Conservation (phyloP, 2,888 invertebrate species). For the Chrysolina americana region DNA sequence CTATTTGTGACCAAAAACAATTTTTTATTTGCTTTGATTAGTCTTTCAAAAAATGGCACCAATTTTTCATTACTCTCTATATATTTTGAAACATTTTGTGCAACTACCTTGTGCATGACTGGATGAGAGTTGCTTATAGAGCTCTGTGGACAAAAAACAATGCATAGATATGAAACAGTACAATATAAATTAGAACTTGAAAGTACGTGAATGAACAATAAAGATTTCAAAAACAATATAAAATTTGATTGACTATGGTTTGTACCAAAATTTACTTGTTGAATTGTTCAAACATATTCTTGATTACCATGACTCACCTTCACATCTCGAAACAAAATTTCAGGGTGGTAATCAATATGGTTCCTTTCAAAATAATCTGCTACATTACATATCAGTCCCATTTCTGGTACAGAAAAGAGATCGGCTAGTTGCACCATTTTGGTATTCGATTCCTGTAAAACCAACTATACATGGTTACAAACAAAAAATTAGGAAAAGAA, state of each 20-base stretch:
- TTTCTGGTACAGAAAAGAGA: slow-evolving; percentile 96
- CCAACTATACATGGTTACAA: slow-evolving; percentile 56
- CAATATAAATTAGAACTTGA: neutral
- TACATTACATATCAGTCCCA: slow-evolving; percentile 93
- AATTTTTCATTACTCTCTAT: slow-evolving; percentile 84
- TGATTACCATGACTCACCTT: slow-evolving; percentile 75
- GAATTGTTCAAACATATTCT: slow-evolving; percentile 6
- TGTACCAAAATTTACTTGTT: too few species aligned
- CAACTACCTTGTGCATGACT: slow-evolving; percentile 91
- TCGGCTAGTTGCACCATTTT: slow-evolving; percentile 97
- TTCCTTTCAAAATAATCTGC: slow-evolving; percentile 93
- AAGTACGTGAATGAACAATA: neutral
- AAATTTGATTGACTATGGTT: too few species aligned
- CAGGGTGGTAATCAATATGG: slow-evolving; percentile 94
- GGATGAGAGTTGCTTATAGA: slow-evolving; percentile 91
- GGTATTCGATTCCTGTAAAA: slow-evolving; percentile 73
- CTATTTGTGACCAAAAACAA: slow-evolving; percentile 97
- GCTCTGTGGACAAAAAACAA: slow-evolving; percentile 73
- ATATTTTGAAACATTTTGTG: slow-evolving; percentile 84
- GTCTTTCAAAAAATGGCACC: slow-evolving; percentile 81
- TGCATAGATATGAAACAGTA: neutral
- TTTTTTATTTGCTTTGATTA: slow-evolving; percentile 84
- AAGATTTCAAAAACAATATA: slow-evolving; percentile 21
- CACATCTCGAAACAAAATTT: slow-evolving; percentile 95
- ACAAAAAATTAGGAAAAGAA: slow-evolving; percentile 36